Evolutionary conservation across 1,140 invertebrate species (phyloP), one percentile per base, ranked within the genome.

Genomic region (Bombus consobrinus): DNA sequence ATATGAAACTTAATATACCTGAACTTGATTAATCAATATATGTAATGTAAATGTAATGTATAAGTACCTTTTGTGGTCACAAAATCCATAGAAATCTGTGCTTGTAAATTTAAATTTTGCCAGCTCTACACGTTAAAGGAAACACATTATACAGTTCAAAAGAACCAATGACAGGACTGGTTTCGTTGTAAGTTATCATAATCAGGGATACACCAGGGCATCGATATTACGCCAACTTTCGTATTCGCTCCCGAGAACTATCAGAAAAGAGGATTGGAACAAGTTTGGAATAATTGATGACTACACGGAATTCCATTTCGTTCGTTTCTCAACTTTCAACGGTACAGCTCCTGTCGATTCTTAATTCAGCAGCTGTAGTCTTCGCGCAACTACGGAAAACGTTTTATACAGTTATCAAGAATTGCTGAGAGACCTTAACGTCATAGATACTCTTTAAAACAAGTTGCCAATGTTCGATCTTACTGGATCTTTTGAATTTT

Each of bases 201-300:
- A 25, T 34, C 43, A 53, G 25, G 32, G 34, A 39, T 53, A 71
- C 28, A 71, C 25, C 10, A 12, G 28, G 28, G 10, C 28, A 62
- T 62, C 59, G 59, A n/a, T 62, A 62, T 74, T 53, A 83, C 18
- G 64, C 64, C 41, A 87, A 76, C 74, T 87, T 75, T 72, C 66
- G 53, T 66, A 75, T 34, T 32, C 66, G 47, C 39, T 82, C 53
- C 77, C n/a, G 43, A 76, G 79, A 71, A 83, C 59, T n/a, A 53
- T 28, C 37, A 15, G 59, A 15, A 32, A 66, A 59, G 66, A 81
- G 64, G 64, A 57, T 86, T 68, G 73, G 32, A 62, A 84, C 62
- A 47, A 74, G 76, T 47, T 28, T 71, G 57, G 68, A 83, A 89
- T 89, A 89, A 89, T 89, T 89, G 53, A 89, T 72, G 87, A 81